Conservation (phyloP, 2,888 invertebrate genomes). For the Nomada lathburiana region DNA sequence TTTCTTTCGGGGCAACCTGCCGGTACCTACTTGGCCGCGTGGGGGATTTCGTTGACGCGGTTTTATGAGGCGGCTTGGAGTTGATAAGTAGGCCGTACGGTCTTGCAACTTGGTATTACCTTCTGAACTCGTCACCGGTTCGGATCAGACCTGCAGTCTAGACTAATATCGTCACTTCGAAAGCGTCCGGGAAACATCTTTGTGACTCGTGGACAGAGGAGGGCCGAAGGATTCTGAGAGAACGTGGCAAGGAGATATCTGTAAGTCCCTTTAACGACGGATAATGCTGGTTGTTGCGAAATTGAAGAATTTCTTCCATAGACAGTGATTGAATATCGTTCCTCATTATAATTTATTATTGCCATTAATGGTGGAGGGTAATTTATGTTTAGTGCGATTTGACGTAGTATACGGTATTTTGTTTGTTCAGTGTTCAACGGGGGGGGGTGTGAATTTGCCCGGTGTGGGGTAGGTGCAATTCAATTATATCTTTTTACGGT, state of each 20-base stretch:
- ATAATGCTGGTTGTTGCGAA: no score
- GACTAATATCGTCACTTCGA: neutral
- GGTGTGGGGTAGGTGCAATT: no score
- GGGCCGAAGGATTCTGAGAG: neutral
- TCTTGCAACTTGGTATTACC: constrained; percentile 82
- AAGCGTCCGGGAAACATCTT: neutral
- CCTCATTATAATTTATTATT: no score
- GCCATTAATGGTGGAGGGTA: no score
- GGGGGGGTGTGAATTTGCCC: no score
- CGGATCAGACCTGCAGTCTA: constrained; percentile 57
- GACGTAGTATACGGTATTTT: no score
- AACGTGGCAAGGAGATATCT: neutral
- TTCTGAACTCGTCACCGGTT: constrained; percentile 79
- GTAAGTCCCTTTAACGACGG: constrained; percentile 1
- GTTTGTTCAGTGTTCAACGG: no score
- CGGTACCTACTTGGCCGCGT: constrained; percentile 37
- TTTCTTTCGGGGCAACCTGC: constrained; percentile 33
- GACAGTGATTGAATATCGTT: no score
- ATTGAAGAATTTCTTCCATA: no score
- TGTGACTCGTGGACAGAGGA: neutral
- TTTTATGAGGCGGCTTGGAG: constrained; percentile 74
- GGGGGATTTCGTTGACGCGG: constrained; percentile 63
- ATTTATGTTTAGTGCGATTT: no score
- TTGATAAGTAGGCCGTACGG: constrained; percentile 83
- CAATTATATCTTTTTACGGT: no score